Percentiles rank a stretch among this genome's conserved stretches.
These are phyloP conservation scores for Heliconius nattereri DNA, from an alignment of 1,140 invertebrate species.

Conservation along the genomic window DNA sequence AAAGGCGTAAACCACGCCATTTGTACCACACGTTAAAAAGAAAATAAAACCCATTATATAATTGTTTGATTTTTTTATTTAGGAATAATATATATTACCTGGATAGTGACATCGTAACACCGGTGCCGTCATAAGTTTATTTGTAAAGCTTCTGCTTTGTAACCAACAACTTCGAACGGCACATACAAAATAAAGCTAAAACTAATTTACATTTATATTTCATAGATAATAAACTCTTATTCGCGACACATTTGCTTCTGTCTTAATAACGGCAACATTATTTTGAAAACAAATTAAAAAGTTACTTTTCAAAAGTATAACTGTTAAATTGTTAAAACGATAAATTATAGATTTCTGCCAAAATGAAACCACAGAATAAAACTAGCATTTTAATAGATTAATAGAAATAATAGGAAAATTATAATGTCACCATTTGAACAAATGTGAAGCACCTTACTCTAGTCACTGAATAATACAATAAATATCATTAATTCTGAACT, in stretches of 20 bases:
- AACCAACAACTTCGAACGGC: conserved; percentile 25
- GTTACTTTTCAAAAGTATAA: not conserved
- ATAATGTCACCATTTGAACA: conserved; percentile 33
- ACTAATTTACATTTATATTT: conserved; percentile 41
- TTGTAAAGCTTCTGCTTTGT: conserved; percentile 27
- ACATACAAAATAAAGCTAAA: conserved; percentile 42
- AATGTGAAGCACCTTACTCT: conserved; percentile 46
- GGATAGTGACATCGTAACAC: conserved; percentile 44
- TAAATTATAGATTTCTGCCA: not conserved
- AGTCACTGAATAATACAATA: conserved; percentile 50
- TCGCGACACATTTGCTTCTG: conserved; percentile 27
- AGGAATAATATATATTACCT: conserved; percentile 43
- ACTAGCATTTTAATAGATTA: not conserved
- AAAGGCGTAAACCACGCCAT: not conserved
- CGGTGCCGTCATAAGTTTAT: conserved; percentile 32
- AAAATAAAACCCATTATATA: not conserved
- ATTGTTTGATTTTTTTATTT: conserved; percentile 36
- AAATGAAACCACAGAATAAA: not conserved
- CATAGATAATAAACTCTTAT: conserved; percentile 34
- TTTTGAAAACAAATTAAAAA: conserved; percentile 3
- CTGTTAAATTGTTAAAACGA: not conserved
- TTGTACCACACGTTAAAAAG: not conserved
- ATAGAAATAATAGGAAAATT: conserved; percentile 13
- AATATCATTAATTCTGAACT: conserved; percentile 49
- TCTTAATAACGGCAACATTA: conserved; percentile 38